These are phyloP conservation scores for Scomberomorus guttatus DNA, from an alignment of 2,797 vertebrate genomes.

Conservation along the genomic window DNA sequence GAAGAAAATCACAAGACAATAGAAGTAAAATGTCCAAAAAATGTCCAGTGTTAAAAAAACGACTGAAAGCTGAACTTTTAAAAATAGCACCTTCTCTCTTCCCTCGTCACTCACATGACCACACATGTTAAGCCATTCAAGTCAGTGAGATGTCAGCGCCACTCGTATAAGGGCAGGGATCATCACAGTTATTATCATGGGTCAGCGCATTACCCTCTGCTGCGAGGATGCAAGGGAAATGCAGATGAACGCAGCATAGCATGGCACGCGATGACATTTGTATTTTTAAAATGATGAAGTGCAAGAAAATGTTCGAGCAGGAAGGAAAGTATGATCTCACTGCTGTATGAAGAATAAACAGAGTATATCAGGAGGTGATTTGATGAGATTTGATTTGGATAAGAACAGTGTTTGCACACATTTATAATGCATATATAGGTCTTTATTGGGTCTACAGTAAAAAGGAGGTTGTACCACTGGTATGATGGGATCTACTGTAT, in stretches of 20 bases:
- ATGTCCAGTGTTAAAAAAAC: not conserved
- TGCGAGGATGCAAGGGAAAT: constrained; percentile 38
- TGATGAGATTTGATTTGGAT: not conserved
- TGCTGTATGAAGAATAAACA: not conserved
- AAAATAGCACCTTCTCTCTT: constrained; percentile 37
- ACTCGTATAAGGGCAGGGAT: constrained; percentile 27
- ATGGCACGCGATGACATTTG: constrained; percentile 4
- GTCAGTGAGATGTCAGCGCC: constrained; percentile 39
- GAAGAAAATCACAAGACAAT: not conserved
- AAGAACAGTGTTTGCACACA: not conserved
- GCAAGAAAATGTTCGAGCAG: constrained; percentile 1
- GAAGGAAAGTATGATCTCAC: constrained; percentile 1
- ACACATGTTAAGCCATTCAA: constrained; percentile 41
- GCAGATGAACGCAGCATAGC: constrained; percentile 1
- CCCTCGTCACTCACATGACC: constrained; percentile 20
- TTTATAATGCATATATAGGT: constrained; percentile 7
- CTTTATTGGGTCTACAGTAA: not conserved
- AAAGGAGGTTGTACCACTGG: not conserved
- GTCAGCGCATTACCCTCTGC: constrained; percentile 48
- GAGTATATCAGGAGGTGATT: not conserved
- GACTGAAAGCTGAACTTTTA: constrained; percentile 36
- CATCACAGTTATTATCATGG: constrained; percentile 47
- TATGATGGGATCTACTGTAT: not conserved
- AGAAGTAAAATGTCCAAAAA: constrained; percentile 5
- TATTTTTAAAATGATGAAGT: constrained; percentile 1